Percentiles rank a stretch among this genome's conserved stretches.
These are phyloP conservation scores for Dryadula phaetusa DNA, from an alignment of 2,888 invertebrate genomes.

Conservation along the genomic window DNA sequence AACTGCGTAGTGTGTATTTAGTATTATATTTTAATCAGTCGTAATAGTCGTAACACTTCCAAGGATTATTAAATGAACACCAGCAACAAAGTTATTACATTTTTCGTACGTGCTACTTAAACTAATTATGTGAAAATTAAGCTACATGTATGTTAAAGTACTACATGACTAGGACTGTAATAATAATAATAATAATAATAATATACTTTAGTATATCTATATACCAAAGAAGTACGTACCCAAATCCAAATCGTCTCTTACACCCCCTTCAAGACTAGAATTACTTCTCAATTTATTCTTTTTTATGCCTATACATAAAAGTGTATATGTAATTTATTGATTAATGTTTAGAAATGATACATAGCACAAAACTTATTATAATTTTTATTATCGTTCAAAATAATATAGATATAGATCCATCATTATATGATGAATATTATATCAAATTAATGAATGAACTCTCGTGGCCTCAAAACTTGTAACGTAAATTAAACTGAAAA, in stretches of 20 bases:
- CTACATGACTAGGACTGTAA: neutral
- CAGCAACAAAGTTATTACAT: no score
- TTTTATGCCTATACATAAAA: neutral
- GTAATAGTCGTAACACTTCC: no score
- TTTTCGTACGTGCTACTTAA: no score
- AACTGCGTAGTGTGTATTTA: no score
- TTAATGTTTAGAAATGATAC: neutral
- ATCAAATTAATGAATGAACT: neutral
- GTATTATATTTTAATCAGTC: no score
- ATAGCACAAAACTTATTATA: neutral
- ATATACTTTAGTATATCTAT: neutral
- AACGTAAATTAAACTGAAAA: neutral
- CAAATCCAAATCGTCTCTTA: slow-evolving; percentile 11
- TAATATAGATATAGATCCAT: no score
- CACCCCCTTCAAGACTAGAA: neutral
- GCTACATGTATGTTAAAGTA: neutral
- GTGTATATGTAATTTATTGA: neutral
- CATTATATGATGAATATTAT: no score
- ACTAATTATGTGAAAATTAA: no score
- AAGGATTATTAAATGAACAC: no score
- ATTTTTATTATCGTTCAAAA: neutral
- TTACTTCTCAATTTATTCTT: neutral
- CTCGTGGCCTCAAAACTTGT: neutral
- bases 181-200: no score
- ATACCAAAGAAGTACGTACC: slow-evolving; percentile 1